These are phyloP conservation scores for Poecilia picta DNA, from an alignment of 2,797 vertebrate genomes.

Conservation along the genomic window DNA sequence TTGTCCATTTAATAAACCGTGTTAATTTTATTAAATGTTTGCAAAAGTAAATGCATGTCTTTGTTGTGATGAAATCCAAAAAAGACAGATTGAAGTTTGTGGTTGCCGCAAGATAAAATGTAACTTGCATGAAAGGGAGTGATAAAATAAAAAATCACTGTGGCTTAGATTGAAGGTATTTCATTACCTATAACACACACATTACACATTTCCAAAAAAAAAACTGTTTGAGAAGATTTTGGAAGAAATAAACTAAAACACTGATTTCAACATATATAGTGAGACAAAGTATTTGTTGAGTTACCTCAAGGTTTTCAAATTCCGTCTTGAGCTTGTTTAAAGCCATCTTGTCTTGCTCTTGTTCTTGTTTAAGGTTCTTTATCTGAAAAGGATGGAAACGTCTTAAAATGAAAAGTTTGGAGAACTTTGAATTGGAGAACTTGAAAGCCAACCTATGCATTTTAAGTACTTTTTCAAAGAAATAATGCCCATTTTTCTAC, in stretches of 20 bases:
- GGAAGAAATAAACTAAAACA: neutral
- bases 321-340: conserved; percentile 28
- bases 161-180: neutral
- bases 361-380: conserved; percentile 37
- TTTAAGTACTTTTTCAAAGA: neutral
- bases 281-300: neutral
- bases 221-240: neutral
- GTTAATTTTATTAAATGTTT: neutral
- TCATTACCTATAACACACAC: neutral
- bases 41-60: neutral
- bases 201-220: neutral
- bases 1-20: neutral
- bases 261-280: neutral
- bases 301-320: conserved; percentile 56
- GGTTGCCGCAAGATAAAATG: neutral
- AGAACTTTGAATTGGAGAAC: neutral
- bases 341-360: conserved; percentile 39
- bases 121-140: neutral
- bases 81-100: neutral
- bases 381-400: conserved; percentile 44
- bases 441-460: neutral
- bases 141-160: neutral
- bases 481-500: neutral
- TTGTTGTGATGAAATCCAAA: neutral
- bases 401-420: neutral